phyloP scores from a whole-genome alignment of 2,113 vertebrate species.

The Xenopus tropicalis region UCB_Xtro_10.0 CM004444.2:82107001-82107500 shows the following conservation, averaged over 20 bases:
- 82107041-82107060: conserved; percentile 81
- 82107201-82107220: conserved; percentile 91
- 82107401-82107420: no score
- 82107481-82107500: no score
- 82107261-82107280: not conserved
- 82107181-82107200: conserved; percentile 96
- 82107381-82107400: no score
- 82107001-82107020: conserved; percentile 88
- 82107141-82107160: conserved; percentile 89
- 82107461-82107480: no score
- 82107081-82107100: conserved; percentile 85
- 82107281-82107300: not conserved
- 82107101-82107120: conserved; percentile 92
- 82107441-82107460: no score
- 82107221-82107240: conserved; percentile 96
- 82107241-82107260: not conserved
- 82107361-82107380: not conserved
- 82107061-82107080: conserved; percentile 96
- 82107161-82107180: conserved; percentile 86
- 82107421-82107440: no score
- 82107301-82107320: not conserved
- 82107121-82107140: conserved; percentile 89
- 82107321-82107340: not conserved
- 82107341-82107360: not conserved
- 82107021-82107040: conserved; percentile 84